A percentile compares a stretch with the other conserved stretches of the same genome.
Conservation (phyloP, 2,888 invertebrate species). For the Blomia tropicalis region DNA sequence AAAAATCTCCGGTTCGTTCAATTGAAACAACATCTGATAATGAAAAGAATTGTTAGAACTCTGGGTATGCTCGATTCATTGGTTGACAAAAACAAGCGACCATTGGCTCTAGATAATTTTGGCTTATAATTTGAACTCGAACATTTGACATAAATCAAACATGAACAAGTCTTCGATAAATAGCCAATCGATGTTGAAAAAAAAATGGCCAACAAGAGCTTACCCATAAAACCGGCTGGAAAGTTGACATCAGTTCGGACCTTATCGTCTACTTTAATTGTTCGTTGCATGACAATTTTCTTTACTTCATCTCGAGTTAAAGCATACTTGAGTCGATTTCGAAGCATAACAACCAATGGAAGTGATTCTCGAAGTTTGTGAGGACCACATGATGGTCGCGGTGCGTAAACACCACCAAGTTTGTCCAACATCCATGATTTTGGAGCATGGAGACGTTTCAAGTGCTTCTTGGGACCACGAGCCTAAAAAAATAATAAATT, state of each 20-base stretch:
- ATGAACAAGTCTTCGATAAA: conserved; percentile 26
- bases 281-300: conserved; percentile 92
- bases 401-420: conserved; percentile 91
- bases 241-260: conserved; percentile 92
- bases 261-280: conserved; percentile 96
- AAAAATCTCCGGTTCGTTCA: conserved; percentile 92
- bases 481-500: conserved; percentile 43
- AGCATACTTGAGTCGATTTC: conserved; percentile 95
- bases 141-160: background rate
- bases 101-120: conserved; percentile 19
- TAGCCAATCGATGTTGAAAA: background rate
- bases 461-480: conserved; percentile 96
- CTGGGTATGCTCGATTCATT: conserved; percentile 26
- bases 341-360: conserved; percentile 84
- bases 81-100: conserved; percentile 21
- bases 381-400: conserved; percentile 89
- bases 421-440: conserved; percentile 99
- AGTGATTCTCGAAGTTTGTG: conserved; percentile 94
- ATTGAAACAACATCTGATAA: conserved; percentile 84
- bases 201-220: no score
- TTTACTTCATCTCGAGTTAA: conserved; percentile 88
- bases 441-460: conserved; percentile 96
- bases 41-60: conserved; percentile 18
- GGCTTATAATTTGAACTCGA: conserved; percentile 25
- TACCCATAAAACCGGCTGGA: conserved; percentile 98